These are phyloP conservation scores for Unio delphinus DNA, from an alignment of 2,888 invertebrate species.

Conservation along the genomic window DNA sequence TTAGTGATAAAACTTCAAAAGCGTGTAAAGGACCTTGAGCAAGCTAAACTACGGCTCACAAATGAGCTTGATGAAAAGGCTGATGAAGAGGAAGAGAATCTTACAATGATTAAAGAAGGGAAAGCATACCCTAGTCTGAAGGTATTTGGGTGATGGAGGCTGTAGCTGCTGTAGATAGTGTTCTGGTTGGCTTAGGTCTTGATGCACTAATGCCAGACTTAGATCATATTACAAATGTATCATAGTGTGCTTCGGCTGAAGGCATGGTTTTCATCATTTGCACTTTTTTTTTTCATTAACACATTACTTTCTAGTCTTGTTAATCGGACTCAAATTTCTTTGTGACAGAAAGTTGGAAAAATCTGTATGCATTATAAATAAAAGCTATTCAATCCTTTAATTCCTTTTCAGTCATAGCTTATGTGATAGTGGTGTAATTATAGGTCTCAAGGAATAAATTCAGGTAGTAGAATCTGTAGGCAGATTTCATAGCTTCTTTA, in stretches of 20 bases:
- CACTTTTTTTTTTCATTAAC: no score
- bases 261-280: background rate
- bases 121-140: constrained; percentile 39
- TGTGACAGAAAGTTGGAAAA: no score
- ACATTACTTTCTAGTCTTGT: no score
- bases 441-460: no score
- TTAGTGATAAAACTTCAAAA: constrained; percentile 84
- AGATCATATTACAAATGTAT: background rate
- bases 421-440: no score
- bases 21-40: constrained; percentile 60
- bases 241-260: background rate
- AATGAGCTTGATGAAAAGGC: constrained; percentile 84
- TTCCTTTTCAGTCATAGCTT: no score
- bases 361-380: no score
- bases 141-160: constrained; percentile 20
- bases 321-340: no score
- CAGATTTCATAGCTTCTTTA: no score
- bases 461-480: no score
- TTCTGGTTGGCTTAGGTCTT: background rate
- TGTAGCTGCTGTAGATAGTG: background rate
- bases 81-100: constrained; percentile 61
- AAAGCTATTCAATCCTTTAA: no score
- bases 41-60: constrained; percentile 81
- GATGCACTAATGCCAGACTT: background rate
- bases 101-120: constrained; percentile 14